A percentile compares a stretch with the other conserved stretches of the same genome.
Conservation (phyloP, 2,888 invertebrate genomes). For the Temnothorax ravouxi region DNA sequence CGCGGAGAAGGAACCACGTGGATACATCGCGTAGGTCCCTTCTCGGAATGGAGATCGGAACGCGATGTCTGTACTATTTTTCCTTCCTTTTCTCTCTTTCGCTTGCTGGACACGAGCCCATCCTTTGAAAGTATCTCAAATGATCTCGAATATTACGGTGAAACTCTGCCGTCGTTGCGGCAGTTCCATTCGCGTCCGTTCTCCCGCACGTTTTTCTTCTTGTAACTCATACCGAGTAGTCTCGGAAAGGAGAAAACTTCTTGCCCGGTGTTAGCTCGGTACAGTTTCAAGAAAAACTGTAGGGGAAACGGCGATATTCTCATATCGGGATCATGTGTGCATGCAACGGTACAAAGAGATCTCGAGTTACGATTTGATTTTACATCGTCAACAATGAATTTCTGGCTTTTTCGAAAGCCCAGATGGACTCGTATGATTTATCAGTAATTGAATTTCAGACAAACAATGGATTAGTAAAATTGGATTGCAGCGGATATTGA, state of each 20-base stretch:
- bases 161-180: conserved; percentile 66
- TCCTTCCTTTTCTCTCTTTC: conserved; percentile 22
- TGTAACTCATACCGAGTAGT: conserved; percentile 61
- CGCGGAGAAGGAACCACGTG: conserved; percentile 49
- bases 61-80: conserved; percentile 72
- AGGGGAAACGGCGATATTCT: conserved; percentile 16
- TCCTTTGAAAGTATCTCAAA: conserved; percentile 81
- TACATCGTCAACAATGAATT: conserved; percentile 31
- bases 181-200: conserved; percentile 49
- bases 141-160: conserved; percentile 75
- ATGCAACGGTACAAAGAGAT: not conserved
- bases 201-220: conserved; percentile 57
- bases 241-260: conserved; percentile 54
- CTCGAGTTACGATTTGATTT: conserved; percentile 19
- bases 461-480: conserved; percentile 46
- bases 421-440: conserved; percentile 9
- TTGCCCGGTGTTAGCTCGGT: conserved; percentile 47
- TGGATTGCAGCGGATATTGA: conserved; percentile 20
- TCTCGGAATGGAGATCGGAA: conserved; percentile 74
- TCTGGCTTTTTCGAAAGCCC: conserved; percentile 21
- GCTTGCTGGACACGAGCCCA: conserved; percentile 80
- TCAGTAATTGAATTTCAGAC: conserved; percentile 35
- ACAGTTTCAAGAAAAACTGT: conserved; percentile 51
- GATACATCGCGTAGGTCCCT: conserved; percentile 57
- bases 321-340: conserved; percentile 23